Percentiles rank a stretch among this genome's conserved stretches.
Conservation (phyloP, 1,140 invertebrate species). For the Eurosta solidaginis region DNA sequence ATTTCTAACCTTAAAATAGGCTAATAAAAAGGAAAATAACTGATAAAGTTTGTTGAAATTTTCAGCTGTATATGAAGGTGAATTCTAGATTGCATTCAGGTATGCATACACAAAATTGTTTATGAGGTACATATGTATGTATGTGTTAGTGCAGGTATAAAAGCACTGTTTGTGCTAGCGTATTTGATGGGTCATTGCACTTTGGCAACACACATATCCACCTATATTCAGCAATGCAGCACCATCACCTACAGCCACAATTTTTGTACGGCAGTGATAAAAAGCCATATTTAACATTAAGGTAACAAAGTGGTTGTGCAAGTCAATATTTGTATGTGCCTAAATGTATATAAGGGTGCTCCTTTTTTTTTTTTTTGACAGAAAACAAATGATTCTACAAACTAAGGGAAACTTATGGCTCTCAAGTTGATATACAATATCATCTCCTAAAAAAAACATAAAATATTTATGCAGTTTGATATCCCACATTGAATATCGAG, state of each 20-base stretch:
- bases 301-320: conserved; percentile 7
- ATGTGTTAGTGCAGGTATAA: neutral
- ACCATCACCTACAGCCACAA: neutral
- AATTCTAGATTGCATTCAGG: too few species aligned
- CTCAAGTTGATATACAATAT: too few species aligned
- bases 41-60: too few species aligned
- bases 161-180: neutral
- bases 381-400: too few species aligned
- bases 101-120: neutral
- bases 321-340: conserved; percentile 17
- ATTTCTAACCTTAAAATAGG: too few species aligned
- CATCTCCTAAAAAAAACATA: too few species aligned
- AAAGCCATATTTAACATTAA: neutral
- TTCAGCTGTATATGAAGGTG: too few species aligned
- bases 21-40: too few species aligned
- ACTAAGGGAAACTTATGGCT: too few species aligned
- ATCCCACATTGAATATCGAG: too few species aligned
- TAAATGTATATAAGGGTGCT: neutral
- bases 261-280: neutral
- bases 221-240: neutral
- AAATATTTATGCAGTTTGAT: too few species aligned
- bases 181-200: conserved; percentile 20
- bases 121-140: neutral
- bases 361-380: too few species aligned
- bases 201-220: neutral